Evolutionary conservation across 2,888 invertebrate species (phyloP).

Genomic region (Urechis unicinctus): DNA sequence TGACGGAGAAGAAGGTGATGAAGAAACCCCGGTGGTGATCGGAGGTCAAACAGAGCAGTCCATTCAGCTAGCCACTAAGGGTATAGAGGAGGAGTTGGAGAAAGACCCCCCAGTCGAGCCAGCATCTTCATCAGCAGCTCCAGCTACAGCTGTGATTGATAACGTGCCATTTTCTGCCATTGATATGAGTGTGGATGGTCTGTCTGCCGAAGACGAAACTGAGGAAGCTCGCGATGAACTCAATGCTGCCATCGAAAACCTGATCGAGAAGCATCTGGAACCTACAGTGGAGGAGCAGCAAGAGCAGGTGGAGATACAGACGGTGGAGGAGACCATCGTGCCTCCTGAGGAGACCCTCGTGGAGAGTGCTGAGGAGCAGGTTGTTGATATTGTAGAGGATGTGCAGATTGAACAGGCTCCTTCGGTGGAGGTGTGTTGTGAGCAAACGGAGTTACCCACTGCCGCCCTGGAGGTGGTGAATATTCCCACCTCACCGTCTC

Average conservation of each 20-base stretch:
- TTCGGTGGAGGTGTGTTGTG: background rate
- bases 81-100: background rate
- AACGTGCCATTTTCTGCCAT: background rate
- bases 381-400: background rate
- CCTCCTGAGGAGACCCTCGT: background rate
- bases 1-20: background rate
- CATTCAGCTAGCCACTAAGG: background rate
- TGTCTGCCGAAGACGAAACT: conserved; percentile 3
- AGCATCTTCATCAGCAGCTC: background rate
- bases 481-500: background rate
- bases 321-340: background rate
- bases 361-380: background rate
- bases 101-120: background rate
- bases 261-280: background rate
- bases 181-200: background rate
- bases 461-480: background rate
- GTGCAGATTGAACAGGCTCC: background rate
- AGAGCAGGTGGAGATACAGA: background rate
- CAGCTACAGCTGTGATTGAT: too few relatives aligned
- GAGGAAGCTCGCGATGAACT: conserved; percentile 3
- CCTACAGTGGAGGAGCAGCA: background rate
- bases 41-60: background rate
- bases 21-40: background rate
- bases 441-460: too few relatives aligned
- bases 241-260: conserved; percentile 1